Evolutionary conservation across 2,113 vertebrate species (phyloP).

Genomic region (Progne subis): DNA sequence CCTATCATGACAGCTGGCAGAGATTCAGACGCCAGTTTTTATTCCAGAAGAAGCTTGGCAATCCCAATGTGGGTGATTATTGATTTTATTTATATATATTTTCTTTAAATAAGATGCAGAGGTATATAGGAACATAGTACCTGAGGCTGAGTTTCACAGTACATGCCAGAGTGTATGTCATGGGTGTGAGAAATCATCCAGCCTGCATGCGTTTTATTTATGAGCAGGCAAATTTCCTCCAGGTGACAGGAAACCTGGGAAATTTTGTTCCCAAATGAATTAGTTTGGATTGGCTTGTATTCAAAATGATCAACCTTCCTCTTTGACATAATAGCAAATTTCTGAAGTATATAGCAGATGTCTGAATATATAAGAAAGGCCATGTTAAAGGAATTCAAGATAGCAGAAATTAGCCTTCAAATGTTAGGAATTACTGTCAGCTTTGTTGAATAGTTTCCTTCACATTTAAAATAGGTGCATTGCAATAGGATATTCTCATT

Average conservation of each 20-base stretch:
- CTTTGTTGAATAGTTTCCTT: neutral
- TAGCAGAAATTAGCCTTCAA: neutral
- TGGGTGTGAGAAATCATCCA: neutral
- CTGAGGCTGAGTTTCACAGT: neutral
- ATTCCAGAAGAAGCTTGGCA: neutral
- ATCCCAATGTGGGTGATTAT: neutral
- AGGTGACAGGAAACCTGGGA: neutral
- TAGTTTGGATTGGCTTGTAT: neutral
- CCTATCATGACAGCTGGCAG: accelerated
- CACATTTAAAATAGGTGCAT: neutral
- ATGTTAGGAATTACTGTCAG: neutral
- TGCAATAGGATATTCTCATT: neutral
- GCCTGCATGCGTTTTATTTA: neutral
- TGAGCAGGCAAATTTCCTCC: neutral
- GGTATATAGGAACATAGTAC: accelerated
- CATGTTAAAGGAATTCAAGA: neutral
- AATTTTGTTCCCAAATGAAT: neutral
- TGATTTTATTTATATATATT: no score
- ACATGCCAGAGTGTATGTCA: accelerated
- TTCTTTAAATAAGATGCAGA: no score
- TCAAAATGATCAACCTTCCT: neutral
- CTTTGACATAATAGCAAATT: neutral
- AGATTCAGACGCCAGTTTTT: neutral
- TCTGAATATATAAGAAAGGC: neutral
- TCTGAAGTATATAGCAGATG: neutral